Evolutionary conservation across 30 jellyfish, hydroid and myxozoan genomes (phyloP).

Genomic region (Nemopilema nomurai): DNA sequence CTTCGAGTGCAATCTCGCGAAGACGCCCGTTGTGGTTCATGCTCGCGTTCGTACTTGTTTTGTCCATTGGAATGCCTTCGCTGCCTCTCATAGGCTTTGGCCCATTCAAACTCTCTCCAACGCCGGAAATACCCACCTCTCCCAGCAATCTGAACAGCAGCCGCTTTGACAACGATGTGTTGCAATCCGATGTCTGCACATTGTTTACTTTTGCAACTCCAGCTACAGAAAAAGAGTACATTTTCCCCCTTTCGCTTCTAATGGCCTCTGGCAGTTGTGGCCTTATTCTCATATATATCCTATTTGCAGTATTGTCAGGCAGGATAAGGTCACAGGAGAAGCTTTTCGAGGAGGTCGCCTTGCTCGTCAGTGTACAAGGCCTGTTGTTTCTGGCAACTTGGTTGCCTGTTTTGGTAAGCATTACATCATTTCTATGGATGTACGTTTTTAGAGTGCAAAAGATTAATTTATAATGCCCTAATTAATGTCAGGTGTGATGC

Average conservation of each 20-base stretch:
- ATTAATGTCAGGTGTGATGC: too few species aligned
- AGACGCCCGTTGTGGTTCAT: conserved; percentile 48
- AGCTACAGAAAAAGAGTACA: conserved; percentile 52
- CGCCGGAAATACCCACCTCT: neutral
- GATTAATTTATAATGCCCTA: too few species aligned
- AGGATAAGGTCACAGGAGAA: conserved; percentile 40
- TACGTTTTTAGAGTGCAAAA: too few species aligned
- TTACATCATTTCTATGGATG: neutral
- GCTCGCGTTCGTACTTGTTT: conserved; percentile 18
- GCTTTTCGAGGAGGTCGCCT: conserved; percentile 50
- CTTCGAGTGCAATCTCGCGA: conserved; percentile 18
- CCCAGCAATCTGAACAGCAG: neutral
- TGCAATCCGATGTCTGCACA: conserved; percentile 18
- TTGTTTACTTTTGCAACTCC: conserved; percentile 60
- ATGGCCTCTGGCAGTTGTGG: conserved; percentile 72
- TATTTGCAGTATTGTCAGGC: conserved; percentile 31
- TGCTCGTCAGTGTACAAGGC: conserved; percentile 54
- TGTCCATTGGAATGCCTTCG: conserved; percentile 40
- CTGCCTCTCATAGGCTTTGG: conserved; percentile 60
- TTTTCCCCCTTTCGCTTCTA: conserved; percentile 38
- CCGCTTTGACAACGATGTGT: neutral
- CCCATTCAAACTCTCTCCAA: conserved; percentile 33
- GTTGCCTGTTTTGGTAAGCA: conserved; percentile 58
- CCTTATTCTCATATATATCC: conserved; percentile 31
- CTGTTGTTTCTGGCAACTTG: conserved; percentile 57